Base-by-base conservation (phyloP, 1,140 invertebrate genomes). In the Cyclargus thomasi region DNA sequence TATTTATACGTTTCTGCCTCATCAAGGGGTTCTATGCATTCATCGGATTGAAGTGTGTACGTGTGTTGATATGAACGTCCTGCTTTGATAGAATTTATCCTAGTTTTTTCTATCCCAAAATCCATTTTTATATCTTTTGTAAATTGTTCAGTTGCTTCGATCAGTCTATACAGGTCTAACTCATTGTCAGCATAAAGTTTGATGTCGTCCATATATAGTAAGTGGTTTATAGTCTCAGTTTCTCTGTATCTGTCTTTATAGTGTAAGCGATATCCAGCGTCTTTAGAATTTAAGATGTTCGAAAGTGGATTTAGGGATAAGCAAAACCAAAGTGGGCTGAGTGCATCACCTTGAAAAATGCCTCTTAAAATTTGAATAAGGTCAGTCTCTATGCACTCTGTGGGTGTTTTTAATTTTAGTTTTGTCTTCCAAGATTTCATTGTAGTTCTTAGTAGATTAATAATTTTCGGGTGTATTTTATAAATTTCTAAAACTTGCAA, bases 241-340 rank as follows among this genome's bases (percentile, higher is more conserved):
- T 65, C 39, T 8, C 18, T 23, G 29, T 67, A 36, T 8, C 65
- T 29, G n/a, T 53, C 23, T 17, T 39, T 36, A 35, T 39, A 29
- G 29, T 53, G 47, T 17, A 65, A 29, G 55, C 21, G 5, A 29
- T 59, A 65, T 23, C 70, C 66, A 7, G 4, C 21, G 2, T 65
- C 1, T 11, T 47, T 36, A 18, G 65, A 63, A n/a, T 69, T 70
- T 57, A 73, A 57, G 68, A 73, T n/a, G 69, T 59, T 1, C 67
- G 70, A 23, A 23, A 23, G 23, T 23, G 23, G 23, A 20, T 73
- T 73, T 18, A 73, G 21, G 4, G 71, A 57, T 1, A 69, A 23
- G n/a, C 71, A 69, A 39, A 72, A 72, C 70, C 70, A 72, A 14
- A 72, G 18, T 6, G 70, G 70, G 20, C 70, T 72, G 8, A 72